Percentiles rank a stretch among this genome's conserved stretches.
These are phyloP conservation scores for Chelonus insularis DNA, from an alignment of 1,140 invertebrate species.

Conservation along the genomic window DNA sequence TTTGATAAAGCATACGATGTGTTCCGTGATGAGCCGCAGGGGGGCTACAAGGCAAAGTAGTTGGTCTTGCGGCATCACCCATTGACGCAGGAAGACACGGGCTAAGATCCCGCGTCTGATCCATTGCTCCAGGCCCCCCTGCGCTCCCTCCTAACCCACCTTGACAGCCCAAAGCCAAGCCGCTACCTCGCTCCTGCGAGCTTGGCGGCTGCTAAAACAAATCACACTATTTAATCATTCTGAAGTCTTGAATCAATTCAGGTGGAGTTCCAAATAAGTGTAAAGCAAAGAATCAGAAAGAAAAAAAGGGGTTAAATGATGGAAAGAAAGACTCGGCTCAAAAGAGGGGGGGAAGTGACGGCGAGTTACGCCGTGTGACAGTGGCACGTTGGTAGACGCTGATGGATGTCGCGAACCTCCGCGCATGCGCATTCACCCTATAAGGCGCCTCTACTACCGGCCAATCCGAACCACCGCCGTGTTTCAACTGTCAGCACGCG, in stretches of 20 bases:
- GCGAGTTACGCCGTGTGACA: slow-evolving; percentile 36
- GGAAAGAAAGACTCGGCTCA: background rate
- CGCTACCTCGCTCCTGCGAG: slow-evolving; percentile 57
- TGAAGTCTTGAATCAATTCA: background rate
- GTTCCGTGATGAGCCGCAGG: slow-evolving; percentile 47
- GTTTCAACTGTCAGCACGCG: slow-evolving; percentile 56
- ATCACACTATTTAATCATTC: slow-evolving; percentile 28
- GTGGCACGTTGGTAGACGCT: slow-evolving; percentile 41
- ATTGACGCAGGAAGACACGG: slow-evolving; percentile 71
- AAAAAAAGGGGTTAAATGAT: background rate
- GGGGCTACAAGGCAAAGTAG: slow-evolving; percentile 54
- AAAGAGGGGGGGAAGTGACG: slow-evolving; percentile 36
- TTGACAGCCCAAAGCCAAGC: slow-evolving; percentile 56
- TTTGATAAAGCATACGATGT: slow-evolving; percentile 52
- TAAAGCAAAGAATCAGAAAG: slow-evolving; percentile 5
- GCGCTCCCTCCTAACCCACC: slow-evolving; percentile 51
- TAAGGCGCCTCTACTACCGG: slow-evolving; percentile 49
- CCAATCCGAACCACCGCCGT: slow-evolving; percentile 50
- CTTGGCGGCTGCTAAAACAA: slow-evolving; percentile 57
- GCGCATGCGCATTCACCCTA: slow-evolving; percentile 57
- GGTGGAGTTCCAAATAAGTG: background rate
- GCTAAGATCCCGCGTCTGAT: slow-evolving; percentile 71
- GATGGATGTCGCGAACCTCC: slow-evolving; percentile 47
- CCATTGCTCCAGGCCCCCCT: slow-evolving; percentile 66
- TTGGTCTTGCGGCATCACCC: slow-evolving; percentile 63